Percentiles rank a stretch among this genome's conserved stretches.
Evolutionary conservation across 1,140 invertebrate species (phyloP).

Genomic region (Aplysia californica): DNA sequence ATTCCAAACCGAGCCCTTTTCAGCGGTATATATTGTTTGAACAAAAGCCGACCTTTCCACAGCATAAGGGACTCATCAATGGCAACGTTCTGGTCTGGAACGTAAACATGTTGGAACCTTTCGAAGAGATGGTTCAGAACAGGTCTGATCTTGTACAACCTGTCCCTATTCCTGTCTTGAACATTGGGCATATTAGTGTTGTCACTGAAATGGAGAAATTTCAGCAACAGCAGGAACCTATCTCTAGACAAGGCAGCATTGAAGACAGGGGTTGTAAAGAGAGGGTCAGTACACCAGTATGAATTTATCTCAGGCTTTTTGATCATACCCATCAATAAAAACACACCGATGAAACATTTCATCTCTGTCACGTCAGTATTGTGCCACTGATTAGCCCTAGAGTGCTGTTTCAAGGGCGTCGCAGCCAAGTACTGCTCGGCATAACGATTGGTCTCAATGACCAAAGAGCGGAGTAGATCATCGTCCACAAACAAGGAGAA

Average conservation of each 20-base stretch:
- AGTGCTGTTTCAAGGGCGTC: neutral
- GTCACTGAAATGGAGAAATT: neutral
- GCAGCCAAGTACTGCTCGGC: neutral
- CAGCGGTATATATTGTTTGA: slow-evolving; percentile 8
- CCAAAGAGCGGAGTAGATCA: neutral
- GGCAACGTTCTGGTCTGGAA: neutral
- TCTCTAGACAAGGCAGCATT: neutral
- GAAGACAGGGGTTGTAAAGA: neutral
- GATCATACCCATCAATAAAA: slow-evolving; percentile 2
- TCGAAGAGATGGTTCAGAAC: neutral
- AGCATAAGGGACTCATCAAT: neutral
- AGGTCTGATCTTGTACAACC: slow-evolving; percentile 4
- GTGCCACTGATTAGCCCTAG: neutral
- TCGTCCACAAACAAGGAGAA: neutral
- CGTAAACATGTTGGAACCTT: neutral
- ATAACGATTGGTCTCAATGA: neutral
- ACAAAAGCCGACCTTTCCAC: neutral
- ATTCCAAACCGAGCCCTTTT: slow-evolving; percentile 10
- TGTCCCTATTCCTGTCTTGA: neutral
- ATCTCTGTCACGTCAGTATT: neutral
- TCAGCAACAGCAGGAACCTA: neutral
- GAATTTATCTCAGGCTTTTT: neutral
- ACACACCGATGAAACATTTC: neutral
- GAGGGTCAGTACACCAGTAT: neutral
- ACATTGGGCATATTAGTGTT: neutral